Evolutionary conservation across 2,797 vertebrate species (phyloP), one percentile per base, ranked within the genome.

Genomic region (Syngnathus rostellatus): DNA sequence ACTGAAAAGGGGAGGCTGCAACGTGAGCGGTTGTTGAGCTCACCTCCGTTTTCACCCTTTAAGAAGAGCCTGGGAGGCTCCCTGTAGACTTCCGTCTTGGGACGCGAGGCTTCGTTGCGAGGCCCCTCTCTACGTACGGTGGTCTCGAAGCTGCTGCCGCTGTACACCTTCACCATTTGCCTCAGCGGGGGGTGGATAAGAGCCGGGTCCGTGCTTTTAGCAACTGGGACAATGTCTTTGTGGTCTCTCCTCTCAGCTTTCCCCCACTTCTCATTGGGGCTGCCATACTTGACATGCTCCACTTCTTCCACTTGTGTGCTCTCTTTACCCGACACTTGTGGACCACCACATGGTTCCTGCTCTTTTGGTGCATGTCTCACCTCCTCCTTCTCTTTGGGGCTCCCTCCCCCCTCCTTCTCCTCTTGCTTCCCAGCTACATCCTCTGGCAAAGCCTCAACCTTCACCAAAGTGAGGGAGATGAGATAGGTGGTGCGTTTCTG

Each of bases 401-500:
- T 76, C 75, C 82, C 79, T 81, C 81, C 89, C 83, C 78, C 79
- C 83, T 87, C 83, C 66, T 63, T 73, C 74, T 60, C 51, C 41
- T n/a, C 64, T 54, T 82, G 80, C 70, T 63, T 85, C 70, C 70
- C 88, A 40, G 77, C 84, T 68, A 81, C 90, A 81, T 89, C 87
- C 50, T 87, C 89, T 77, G 85, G 84, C 81, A 96, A 90, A 61
- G 94, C 93, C 90, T 97, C 95, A 80, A 97, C 92, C 92, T 95
- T 97, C 87, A 97, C 94, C 81, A 96, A 92, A 70, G 95, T 97
- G 85, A 97, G 93, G 86, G 94, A 97, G 86, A 97, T 97, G 89
- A 95, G 94, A 92, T 95, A 97, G 90, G 94, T 97, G 92, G 94
- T 96, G 88, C 94, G 92, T 87, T 89, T 93, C 91, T 94, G 94